Evolutionary conservation across 2,888 invertebrate species (phyloP).

Genomic region (Drosophila robusta): DNA sequence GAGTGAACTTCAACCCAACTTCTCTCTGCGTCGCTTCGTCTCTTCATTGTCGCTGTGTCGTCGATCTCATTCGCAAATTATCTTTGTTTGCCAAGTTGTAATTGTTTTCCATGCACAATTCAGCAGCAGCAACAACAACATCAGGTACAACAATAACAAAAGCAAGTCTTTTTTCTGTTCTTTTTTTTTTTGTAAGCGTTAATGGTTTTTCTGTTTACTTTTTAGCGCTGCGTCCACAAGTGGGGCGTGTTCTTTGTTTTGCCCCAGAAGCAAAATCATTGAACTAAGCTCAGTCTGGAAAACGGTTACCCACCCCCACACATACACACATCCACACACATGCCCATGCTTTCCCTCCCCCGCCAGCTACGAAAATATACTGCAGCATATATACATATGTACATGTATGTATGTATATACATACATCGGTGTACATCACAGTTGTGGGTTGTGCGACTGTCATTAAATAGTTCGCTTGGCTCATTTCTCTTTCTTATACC

Average conservation of each 20-base stretch:
- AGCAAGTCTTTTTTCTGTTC: constrained; percentile 25
- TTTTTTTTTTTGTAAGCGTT: constrained; percentile 52
- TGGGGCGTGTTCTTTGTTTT: constrained; percentile 65
- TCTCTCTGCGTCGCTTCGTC: background rate
- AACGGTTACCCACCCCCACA: constrained; percentile 16
- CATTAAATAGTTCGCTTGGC: constrained; percentile 58
- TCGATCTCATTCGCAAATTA: constrained; percentile 75
- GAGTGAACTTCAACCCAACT: constrained; percentile 1
- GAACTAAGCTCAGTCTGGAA: constrained; percentile 53
- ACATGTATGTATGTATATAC: too few species aligned
- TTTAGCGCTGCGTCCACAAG: constrained; percentile 50
- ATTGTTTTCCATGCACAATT: constrained; percentile 68
- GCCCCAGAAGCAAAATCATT: constrained; percentile 68
- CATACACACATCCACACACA: background rate
- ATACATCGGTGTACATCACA: background rate
- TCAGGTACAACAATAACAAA: constrained; percentile 28
- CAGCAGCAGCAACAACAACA: constrained; percentile 24
- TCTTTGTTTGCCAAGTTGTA: constrained; percentile 78
- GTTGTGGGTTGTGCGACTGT: constrained; percentile 13
- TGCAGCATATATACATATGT: too few species aligned
- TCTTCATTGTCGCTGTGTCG: constrained; percentile 45
- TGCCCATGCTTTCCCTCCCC: too few species aligned
- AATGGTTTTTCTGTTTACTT: constrained; percentile 71
- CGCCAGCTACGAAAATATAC: too few species aligned
- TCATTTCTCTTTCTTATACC: constrained; percentile 8